These are phyloP conservation scores for Parasteatoda lunata DNA, from an alignment of 2,888 invertebrate species.

Conservation along the genomic window DNA sequence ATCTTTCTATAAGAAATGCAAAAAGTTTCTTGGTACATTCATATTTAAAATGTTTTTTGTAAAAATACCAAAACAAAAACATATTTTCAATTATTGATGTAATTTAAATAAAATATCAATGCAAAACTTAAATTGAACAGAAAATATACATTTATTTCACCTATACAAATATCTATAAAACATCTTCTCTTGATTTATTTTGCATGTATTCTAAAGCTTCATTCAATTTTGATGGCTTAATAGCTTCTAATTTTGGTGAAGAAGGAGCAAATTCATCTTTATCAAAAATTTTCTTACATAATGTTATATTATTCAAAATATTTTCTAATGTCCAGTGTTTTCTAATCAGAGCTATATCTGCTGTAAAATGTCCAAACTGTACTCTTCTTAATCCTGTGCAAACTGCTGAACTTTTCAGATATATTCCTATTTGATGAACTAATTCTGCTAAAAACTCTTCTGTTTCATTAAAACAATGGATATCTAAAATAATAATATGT, in stretches of 20 bases:
- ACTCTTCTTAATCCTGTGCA: constrained; percentile 87
- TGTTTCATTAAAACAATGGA: constrained; percentile 90
- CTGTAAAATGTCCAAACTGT: constrained; percentile 86
- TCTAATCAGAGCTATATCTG: constrained; percentile 84
- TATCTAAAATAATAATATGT: constrained; percentile 79
- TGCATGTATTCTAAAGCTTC: constrained; percentile 38
- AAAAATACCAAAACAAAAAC: no score
- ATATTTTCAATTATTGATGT: no score
- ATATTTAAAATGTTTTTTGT: no score
- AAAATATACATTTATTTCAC: not conserved
- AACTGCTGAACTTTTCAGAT: constrained; percentile 85
- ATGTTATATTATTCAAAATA: constrained; percentile 81
- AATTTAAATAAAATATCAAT: no score
- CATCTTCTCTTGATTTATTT: constrained; percentile 34
- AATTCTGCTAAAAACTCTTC: constrained; percentile 84
- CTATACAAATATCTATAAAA: constrained; percentile 12
- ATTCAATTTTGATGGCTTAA: constrained; percentile 24
- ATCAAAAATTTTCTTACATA: constrained; percentile 45
- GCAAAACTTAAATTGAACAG: no score
- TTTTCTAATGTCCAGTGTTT: constrained; percentile 87
- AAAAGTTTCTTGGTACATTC: no score
- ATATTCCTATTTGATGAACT: constrained; percentile 88
- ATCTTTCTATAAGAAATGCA: no score
- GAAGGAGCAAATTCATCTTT: constrained; percentile 18
- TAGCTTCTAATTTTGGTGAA: constrained; percentile 19